Conservation (phyloP, 2,797 vertebrate species). For the Cryptoblepharus egeriae region DNA sequence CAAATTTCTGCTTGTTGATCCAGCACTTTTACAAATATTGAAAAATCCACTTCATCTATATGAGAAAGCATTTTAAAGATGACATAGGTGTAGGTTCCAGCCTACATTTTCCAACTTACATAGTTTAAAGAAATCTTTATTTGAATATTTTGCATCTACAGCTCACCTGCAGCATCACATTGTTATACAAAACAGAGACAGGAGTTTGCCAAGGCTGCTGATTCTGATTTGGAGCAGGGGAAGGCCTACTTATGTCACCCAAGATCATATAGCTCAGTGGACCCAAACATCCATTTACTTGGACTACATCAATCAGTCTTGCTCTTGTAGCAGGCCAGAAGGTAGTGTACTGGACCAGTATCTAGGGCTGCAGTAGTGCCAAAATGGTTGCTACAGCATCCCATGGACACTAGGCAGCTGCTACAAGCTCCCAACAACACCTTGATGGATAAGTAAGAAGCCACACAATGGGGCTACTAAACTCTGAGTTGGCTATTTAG, state of each 20-base stretch:
- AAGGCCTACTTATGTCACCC: background rate
- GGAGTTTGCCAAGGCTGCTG: background rate
- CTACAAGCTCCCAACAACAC: too few species aligned
- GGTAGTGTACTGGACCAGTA: too few species aligned
- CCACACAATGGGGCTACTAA: too few species aligned
- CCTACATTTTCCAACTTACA: background rate
- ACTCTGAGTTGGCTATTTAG: too few species aligned
- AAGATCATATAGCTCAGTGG: background rate
- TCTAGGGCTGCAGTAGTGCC: too few species aligned
- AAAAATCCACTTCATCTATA: slow-evolving; percentile 16
- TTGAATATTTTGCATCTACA: background rate
- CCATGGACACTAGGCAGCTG: too few species aligned
- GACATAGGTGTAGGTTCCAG: slow-evolving; percentile 3
- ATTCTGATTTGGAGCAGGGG: background rate
- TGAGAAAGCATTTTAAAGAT: slow-evolving; percentile 13
- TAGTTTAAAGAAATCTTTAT: slow-evolving; percentile 12
- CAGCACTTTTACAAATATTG: background rate
- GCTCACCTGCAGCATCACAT: background rate
- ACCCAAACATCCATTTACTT: too few species aligned
- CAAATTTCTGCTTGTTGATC: background rate
- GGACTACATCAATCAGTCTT: too few species aligned
- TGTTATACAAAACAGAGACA: background rate
- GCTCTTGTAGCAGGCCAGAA: too few species aligned
- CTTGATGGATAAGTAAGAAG: too few species aligned
- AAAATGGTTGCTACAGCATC: too few species aligned